Evolutionary conservation across 1,140 invertebrate species (phyloP).

Genomic region (Hypothenemus hampei): DNA sequence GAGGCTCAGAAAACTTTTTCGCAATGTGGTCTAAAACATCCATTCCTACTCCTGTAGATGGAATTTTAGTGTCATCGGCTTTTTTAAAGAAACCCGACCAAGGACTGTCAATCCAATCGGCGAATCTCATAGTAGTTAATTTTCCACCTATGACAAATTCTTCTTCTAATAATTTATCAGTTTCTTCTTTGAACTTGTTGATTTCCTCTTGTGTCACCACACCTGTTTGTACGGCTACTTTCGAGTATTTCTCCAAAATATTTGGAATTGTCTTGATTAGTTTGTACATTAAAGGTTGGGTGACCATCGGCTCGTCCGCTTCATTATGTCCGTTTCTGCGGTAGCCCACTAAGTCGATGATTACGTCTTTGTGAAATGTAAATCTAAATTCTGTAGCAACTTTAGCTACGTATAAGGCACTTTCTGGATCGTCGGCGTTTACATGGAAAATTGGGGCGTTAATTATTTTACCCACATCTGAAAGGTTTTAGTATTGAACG

Average conservation of each 20-base stretch:
- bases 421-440: slow-evolving; percentile 89
- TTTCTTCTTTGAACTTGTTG: slow-evolving; percentile 22
- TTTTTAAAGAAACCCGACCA: slow-evolving; percentile 70
- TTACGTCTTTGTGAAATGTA: slow-evolving; percentile 81
- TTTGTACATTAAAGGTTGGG: slow-evolving; percentile 92
- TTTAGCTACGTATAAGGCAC: slow-evolving; percentile 76
- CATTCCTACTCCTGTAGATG: slow-evolving; percentile 61
- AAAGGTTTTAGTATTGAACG: not conserved
- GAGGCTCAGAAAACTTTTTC: slow-evolving; percentile 59
- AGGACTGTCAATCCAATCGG: slow-evolving; percentile 82
- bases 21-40: slow-evolving; percentile 63
- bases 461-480: slow-evolving; percentile 58
- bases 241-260: not conserved
- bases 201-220: slow-evolving; percentile 24
- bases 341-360: slow-evolving; percentile 86
- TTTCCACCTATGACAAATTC: slow-evolving; percentile 69
- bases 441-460: slow-evolving; percentile 93
- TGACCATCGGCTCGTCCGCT: slow-evolving; percentile 92
- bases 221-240: not conserved
- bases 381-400: slow-evolving; percentile 82
- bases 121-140: slow-evolving; percentile 48
- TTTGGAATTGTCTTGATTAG: slow-evolving; percentile 55
- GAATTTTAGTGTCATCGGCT: slow-evolving; percentile 47
- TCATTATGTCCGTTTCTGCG: slow-evolving; percentile 89
- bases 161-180: slow-evolving; percentile 68